Evolutionary conservation across 1,140 invertebrate species (phyloP).

Genomic region (Drosophila lowei): DNA sequence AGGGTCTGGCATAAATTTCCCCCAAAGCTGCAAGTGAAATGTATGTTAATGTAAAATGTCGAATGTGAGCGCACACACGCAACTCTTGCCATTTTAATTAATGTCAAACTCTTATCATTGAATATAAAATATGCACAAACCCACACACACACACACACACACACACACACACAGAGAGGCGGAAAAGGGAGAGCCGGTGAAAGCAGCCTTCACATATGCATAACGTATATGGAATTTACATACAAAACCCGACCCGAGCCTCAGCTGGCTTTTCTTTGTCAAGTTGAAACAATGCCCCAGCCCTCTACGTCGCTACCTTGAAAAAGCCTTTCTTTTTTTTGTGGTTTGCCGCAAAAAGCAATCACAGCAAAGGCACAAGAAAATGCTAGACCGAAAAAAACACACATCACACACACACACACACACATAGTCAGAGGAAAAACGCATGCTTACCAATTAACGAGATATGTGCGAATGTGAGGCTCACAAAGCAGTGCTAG

Average conservation of each 20-base stretch:
- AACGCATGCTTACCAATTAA: conserved; percentile 73
- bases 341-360: conserved; percentile 70
- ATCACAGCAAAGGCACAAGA: conserved; percentile 68
- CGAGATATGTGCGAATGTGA: conserved; percentile 69
- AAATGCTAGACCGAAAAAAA: conserved; percentile 29
- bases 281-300: conserved; percentile 61
- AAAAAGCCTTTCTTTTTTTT: conserved; percentile 58
- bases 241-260: conserved; percentile 20
- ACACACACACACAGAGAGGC: background rate
- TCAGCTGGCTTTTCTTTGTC: conserved; percentile 65
- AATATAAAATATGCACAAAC: conserved; percentile 62
- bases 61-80: conserved; percentile 52
- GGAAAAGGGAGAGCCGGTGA: background rate
- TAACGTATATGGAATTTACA: conserved; percentile 67
- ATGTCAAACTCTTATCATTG: conserved; percentile 69
- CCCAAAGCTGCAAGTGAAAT: conserved; percentile 50
- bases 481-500: conserved; percentile 29
- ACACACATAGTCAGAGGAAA: conserved; percentile 28
- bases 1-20: conserved; percentile 45
- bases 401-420: background rate
- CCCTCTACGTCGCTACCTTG: conserved; percentile 36
- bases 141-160: background rate
- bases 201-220: conserved; percentile 25
- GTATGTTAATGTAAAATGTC: conserved; percentile 48
- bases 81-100: conserved; percentile 72